Evolutionary conservation across 2,888 invertebrate genomes (phyloP), one percentile per base, ranked within the genome.

Genomic region (Lasioglossum vierecki): DNA sequence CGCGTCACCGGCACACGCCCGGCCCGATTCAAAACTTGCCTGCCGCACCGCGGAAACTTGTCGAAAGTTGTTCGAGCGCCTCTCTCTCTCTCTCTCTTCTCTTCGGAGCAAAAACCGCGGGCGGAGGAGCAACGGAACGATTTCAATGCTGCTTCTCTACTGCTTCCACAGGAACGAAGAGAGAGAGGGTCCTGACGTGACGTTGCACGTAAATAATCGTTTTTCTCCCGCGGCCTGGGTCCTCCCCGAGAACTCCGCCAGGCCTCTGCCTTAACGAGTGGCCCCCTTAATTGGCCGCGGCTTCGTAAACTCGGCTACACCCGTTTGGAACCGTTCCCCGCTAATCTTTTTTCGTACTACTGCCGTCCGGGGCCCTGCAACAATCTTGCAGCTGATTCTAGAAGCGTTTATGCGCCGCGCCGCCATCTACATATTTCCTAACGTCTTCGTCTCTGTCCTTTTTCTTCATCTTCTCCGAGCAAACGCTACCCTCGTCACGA

Each of bases 131-230:
- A 30, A 35, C 30, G 63, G 63, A 63, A 30, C 87, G 91, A 92
- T 91, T 92, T 91, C 90, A 88, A 90, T 88, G 89, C 88, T 89
- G 63, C 63, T 63, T 26, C 63, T 63, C 57, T n/a, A n/a, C 63
- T 30, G 63, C 63, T 35, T 18, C 63, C 30, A 30, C 18, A 30
- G 30, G 30, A 18, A 5, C 63, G 15, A 35, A 15, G 35, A 63
- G 63, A 60, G 60, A 63, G 63, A 63, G 18, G 63, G 89, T 89
- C 85, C 79, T 86, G 86, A 82, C 87, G 89, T 91, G 92, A 92
- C 92, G 90, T 80, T 89, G 92, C 93, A 85, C 90, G 88, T 91
- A 91, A 92, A 93, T 93, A 93, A 93, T 93, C 91, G 90, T 93
- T 92, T 93, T 91, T 91, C 89, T 88, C 81, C 84, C 80, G 79